These are phyloP conservation scores for Kryptopterus vitreolus DNA, from an alignment of 2,797 vertebrate species.

Conservation along the genomic window DNA sequence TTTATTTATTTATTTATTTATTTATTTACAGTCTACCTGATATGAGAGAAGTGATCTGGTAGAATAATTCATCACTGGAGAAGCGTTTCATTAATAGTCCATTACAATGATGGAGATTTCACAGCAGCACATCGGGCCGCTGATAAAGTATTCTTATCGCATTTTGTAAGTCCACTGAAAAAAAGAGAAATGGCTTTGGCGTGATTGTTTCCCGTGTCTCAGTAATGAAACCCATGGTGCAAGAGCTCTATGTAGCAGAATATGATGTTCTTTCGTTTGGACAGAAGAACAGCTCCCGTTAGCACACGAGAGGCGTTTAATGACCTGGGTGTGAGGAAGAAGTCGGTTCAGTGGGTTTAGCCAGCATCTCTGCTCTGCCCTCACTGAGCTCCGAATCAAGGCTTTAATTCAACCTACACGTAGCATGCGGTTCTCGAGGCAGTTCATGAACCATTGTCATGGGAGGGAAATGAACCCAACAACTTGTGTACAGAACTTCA, in stretches of 20 bases:
- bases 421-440: slow-evolving; percentile 17
- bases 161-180: slow-evolving; percentile 23
- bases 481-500: background rate
- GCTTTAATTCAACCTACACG: slow-evolving; percentile 30
- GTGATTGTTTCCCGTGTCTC: slow-evolving; percentile 35
- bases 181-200: slow-evolving; percentile 44
- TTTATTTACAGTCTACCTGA: background rate
- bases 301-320: slow-evolving; percentile 38
- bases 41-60: background rate
- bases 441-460: background rate
- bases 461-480: slow-evolving; percentile 10
- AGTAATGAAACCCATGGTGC: slow-evolving; percentile 45
- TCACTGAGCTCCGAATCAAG: slow-evolving; percentile 1
- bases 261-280: slow-evolving; percentile 15
- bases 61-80: slow-evolving; percentile 11
- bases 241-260: slow-evolving; percentile 40
- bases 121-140: background rate
- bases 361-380: slow-evolving; percentile 16
- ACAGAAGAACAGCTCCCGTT: slow-evolving; percentile 39
- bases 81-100: slow-evolving; percentile 28
- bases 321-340: slow-evolving; percentile 32
- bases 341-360: slow-evolving; percentile 9
- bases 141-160: slow-evolving; percentile 35
- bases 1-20: no score
- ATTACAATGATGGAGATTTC: slow-evolving; percentile 22